Evolutionary conservation across 2,888 invertebrate species (phyloP).

Genomic region (Atrina japonica): DNA sequence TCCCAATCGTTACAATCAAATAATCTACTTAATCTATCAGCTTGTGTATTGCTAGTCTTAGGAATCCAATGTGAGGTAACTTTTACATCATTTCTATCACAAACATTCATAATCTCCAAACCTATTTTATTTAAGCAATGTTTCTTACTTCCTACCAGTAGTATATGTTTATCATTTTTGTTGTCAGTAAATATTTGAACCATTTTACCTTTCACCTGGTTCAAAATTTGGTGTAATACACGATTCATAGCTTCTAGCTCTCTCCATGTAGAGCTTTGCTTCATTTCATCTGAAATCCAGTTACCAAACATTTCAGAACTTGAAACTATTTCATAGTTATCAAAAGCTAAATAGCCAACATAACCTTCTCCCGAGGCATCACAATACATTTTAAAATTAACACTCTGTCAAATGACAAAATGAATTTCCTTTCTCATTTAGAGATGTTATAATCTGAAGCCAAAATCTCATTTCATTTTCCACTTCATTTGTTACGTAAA

Average conservation of each 20-base stretch:
- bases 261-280: constrained; percentile 36
- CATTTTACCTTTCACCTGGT: too few species aligned
- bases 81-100: too few species aligned
- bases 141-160: too few species aligned
- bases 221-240: neutral
- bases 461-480: constrained; percentile 10
- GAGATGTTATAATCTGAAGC: neutral
- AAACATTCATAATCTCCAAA: too few species aligned
- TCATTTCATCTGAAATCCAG: constrained; percentile 4
- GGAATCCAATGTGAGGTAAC: neutral
- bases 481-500: constrained; percentile 1
- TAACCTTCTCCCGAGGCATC: constrained; percentile 30
- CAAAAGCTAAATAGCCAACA: constrained; percentile 5
- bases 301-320: neutral
- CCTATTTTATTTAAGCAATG: too few species aligned
- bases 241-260: constrained; percentile 28
- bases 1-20: neutral
- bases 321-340: neutral
- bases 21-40: neutral
- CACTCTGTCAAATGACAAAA: neutral
- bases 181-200: too few species aligned
- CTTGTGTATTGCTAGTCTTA: neutral
- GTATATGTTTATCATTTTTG: too few species aligned
- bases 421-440: neutral
- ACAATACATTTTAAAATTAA: constrained; percentile 19